Evolutionary conservation across 2,888 invertebrate genomes (phyloP), one percentile per base, ranked within the genome.

Genomic region (Campopleginae sp.): DNA sequence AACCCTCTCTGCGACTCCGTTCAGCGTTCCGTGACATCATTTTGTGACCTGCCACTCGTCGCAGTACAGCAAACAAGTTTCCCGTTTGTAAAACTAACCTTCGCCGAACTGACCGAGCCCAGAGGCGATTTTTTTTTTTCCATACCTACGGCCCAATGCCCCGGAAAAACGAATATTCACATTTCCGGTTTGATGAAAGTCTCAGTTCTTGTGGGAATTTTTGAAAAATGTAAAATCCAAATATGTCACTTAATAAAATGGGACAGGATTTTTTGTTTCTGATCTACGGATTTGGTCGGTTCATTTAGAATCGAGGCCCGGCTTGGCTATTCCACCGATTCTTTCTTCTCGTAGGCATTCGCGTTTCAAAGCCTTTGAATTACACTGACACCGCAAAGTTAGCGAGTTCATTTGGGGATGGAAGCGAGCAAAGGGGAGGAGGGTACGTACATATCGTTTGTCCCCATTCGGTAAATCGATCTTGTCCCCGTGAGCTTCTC

Each of bases 381-480:
- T 46, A 68, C 72, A 61, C 54, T 54, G 54, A 6, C 51, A 33
- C 63, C 38, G 44, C 12, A 23, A 54, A 75, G 71, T 80, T 83
- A 58, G 38, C 66, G 7, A 38, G 70, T 82, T 80, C 70, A 70
- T 83, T 68, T 77, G 74, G 44, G 46, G 42, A 80, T 83, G 70
- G 33, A 48, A 66, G n/a, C n/a, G 31, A 33, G 63, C 33, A 54
- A n/a, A 51, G 42, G 19, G n/a, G 17, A n/a, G 51, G 23, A 19
- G 48, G 61, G 61, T 74, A 10, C 38, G 54, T 54, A 58, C 68
- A 61, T 66, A 80, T 86, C 82, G 63, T 51, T 46, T 68, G 82
- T 80, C 44, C 80, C 77, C 82, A 72, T 65, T 80, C 31, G 77
- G 58, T 78, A 85, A 86, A 83, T 86, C 85, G 68, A 86, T 80